phyloP scores from a whole-genome alignment of 1,140 invertebrate genomes.

The Drosophila triauraria region DNA sequence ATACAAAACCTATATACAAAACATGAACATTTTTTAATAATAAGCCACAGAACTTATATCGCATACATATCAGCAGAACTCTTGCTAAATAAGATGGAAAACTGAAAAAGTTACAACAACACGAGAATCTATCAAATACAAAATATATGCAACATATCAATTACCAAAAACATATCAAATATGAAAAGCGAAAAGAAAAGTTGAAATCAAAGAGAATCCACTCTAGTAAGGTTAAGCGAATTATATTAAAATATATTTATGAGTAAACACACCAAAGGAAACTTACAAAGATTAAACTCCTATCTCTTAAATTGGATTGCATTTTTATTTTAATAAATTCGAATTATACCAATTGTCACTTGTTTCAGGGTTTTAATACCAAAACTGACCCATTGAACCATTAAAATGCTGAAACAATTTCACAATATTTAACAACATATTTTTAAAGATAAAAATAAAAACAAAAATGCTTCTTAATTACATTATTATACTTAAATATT shows the following conservation, averaged over 20 bases:
- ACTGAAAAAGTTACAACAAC: constrained; percentile 39
- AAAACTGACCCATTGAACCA: constrained; percentile 75
- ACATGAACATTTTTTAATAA: constrained; percentile 34
- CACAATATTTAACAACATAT: constrained; percentile 28
- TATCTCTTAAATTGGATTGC: background rate
- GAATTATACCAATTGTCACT: constrained; percentile 51
- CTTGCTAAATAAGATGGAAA: constrained; percentile 26
- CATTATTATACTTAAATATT: background rate
- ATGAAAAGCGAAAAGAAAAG: constrained; percentile 46
- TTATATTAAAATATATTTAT: constrained; percentile 17
- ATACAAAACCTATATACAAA: constrained; percentile 57
- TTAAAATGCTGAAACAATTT: constrained; percentile 79
- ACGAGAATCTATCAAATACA: constrained; percentile 39
- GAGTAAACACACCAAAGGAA: constrained; percentile 27
- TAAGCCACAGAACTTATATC: constrained; percentile 73
- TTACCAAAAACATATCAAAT: constrained; percentile 76
- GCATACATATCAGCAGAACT: constrained; percentile 73
- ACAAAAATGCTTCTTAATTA: constrained; percentile 3
- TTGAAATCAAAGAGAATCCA: constrained; percentile 26
- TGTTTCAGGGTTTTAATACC: constrained; percentile 77
- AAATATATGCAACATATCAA: constrained; percentile 79
- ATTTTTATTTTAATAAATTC: background rate
- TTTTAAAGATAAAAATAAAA: constrained; percentile 8
- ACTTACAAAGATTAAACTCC: background rate
- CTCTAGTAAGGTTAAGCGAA: constrained; percentile 18